A percentile compares a stretch with the other conserved stretches of the same genome.
These are phyloP conservation scores for Drosophila rufa DNA, from an alignment of 1,140 invertebrate species.

Conservation along the genomic window DNA sequence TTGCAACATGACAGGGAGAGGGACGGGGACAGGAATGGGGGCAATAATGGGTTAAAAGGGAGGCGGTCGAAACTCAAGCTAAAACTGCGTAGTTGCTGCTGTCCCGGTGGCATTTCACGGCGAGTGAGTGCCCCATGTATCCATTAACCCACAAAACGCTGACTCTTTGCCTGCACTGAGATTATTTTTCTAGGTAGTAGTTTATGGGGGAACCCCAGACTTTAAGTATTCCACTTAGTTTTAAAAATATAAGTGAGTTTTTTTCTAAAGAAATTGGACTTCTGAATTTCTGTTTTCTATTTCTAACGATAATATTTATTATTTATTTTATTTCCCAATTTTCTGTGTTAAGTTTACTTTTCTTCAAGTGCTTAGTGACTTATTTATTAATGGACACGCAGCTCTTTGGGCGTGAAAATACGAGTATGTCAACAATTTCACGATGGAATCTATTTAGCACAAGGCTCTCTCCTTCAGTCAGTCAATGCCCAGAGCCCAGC, in stretches of 20 bases:
- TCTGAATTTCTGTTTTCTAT: neutral
- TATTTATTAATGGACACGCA: slow-evolving; percentile 31
- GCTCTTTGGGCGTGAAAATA: slow-evolving; percentile 46
- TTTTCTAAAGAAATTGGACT: no score
- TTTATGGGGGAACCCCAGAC: neutral
- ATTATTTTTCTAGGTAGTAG: slow-evolving; percentile 3
- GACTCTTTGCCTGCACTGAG: slow-evolving; percentile 16
- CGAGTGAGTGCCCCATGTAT: slow-evolving; percentile 25
- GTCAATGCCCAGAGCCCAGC: no score
- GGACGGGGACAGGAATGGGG: neutral
- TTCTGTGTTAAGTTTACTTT: neutral
- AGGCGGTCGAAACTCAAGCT: no score
- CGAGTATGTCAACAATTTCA: slow-evolving; percentile 67
- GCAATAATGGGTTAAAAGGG: neutral
- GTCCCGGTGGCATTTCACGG: slow-evolving; percentile 8
- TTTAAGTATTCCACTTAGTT: neutral
- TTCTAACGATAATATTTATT: no score
- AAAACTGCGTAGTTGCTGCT: slow-evolving; percentile 34
- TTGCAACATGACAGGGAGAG: slow-evolving; percentile 2
- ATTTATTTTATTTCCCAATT: no score
- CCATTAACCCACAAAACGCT: slow-evolving; percentile 58
- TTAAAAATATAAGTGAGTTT: no score
- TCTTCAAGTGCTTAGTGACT: slow-evolving; percentile 4
- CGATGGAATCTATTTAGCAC: slow-evolving; percentile 51
- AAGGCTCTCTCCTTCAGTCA: slow-evolving; percentile 8